Evolutionary conservation across 2,113 vertebrate genomes (phyloP).

Genomic region (Prunella fulvescens): DNA sequence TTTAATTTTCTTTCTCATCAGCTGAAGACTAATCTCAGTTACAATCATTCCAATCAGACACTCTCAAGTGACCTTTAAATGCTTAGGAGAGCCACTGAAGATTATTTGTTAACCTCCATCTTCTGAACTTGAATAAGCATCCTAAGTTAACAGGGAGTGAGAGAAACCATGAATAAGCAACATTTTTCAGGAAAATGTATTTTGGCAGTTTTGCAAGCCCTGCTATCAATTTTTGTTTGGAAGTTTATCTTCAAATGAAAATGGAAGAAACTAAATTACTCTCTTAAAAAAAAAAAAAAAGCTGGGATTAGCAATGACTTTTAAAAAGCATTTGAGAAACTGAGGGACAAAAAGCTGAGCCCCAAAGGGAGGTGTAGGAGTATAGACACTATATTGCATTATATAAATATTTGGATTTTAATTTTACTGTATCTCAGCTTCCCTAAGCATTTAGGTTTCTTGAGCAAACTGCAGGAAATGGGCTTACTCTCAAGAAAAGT

Average conservation of each 20-base stretch:
- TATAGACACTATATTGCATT: no score
- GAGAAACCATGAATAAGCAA: neutral
- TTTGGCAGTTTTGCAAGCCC: neutral
- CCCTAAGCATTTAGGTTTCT: neutral
- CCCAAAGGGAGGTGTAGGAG: neutral
- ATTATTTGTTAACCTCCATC: neutral
- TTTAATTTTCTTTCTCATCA: constrained; percentile 15
- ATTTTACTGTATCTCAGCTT: neutral
- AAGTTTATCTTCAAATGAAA: constrained; percentile 9
- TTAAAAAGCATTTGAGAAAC: neutral
- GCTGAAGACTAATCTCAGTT: constrained; percentile 7
- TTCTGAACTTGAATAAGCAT: neutral
- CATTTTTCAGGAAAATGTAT: neutral
- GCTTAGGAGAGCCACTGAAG: neutral
- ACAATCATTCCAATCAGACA: neutral
- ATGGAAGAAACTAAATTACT: neutral
- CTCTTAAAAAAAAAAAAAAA: neutral
- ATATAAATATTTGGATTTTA: neutral
- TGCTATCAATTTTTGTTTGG: neutral
- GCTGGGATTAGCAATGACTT: neutral
- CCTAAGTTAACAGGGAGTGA: neutral
- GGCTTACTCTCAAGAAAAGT: neutral
- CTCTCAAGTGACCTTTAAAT: constrained; percentile 35
- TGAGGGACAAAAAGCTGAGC: neutral
- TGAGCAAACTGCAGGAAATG: neutral